A percentile compares a stretch with the other conserved stretches of the same genome.
phyloP scores from a whole-genome alignment of 1,140 invertebrate genomes.

The Campoletis sonorensis region DNA sequence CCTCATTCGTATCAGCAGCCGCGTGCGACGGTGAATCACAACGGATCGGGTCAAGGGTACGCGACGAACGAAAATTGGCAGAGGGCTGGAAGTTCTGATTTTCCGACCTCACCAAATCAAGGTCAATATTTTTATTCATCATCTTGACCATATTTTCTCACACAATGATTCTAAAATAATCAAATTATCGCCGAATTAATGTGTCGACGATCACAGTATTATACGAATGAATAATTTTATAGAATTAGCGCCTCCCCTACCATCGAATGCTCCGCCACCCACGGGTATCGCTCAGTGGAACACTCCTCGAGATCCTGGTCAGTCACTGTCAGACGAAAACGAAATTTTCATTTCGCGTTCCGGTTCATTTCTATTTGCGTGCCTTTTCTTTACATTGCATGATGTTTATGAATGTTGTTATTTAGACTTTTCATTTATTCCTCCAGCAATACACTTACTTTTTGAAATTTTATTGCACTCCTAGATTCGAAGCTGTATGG shows the following conservation, averaged over 20 bases:
- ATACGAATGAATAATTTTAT: slow-evolving; percentile 61
- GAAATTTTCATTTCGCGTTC: slow-evolving; percentile 4
- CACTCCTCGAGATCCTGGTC: slow-evolving; percentile 70
- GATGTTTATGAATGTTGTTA: background rate
- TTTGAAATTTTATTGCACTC: background rate
- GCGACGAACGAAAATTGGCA: slow-evolving; percentile 68
- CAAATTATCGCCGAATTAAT: background rate
- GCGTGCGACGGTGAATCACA: slow-evolving; percentile 68
- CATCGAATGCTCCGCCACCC: slow-evolving; percentile 72
- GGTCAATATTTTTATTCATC: slow-evolving; percentile 60
- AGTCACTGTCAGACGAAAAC: slow-evolving; percentile 60
- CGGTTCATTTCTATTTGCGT: slow-evolving; percentile 2
- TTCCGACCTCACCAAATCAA: slow-evolving; percentile 64
- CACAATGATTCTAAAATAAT: background rate
- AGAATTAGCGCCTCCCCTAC: slow-evolving; percentile 75
- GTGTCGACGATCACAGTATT: slow-evolving; percentile 6
- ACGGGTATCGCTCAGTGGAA: slow-evolving; percentile 71
- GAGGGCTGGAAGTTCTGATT: slow-evolving; percentile 65
- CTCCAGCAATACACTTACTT: background rate
- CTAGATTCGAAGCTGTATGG: slow-evolving; percentile 7
- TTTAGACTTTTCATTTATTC: background rate
- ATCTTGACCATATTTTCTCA: background rate
- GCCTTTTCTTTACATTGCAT: slow-evolving; percentile 31
- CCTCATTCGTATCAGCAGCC: slow-evolving; percentile 70
- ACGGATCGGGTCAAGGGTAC: slow-evolving; percentile 71